Base-by-base conservation (phyloP, 1,140 invertebrate genomes). In the Eurosta solidaginis region DNA sequence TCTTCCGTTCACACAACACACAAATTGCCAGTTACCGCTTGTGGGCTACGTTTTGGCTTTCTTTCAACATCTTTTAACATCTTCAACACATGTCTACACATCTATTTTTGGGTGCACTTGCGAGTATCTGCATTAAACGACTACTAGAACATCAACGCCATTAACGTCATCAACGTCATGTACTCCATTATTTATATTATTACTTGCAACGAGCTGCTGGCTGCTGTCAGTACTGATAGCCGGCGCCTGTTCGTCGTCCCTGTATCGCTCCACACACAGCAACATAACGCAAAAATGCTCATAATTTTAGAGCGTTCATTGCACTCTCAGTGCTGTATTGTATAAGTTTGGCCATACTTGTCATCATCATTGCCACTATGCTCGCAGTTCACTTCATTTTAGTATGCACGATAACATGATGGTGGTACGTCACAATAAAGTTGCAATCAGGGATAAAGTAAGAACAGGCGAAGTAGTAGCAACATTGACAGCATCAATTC, bases 101-200 rank as follows among this genome's bases (percentile, higher is more conserved):
- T 20, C 14, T 20, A 20, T 63, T 5, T 40, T n/a, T 40, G 54
- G 33, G 17, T 63, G 14, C 40, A 29, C 36, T 4, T 68, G 17
- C 20, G n/a, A 2, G 4, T 9, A 20, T 14, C 14, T 14, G 10
- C 10, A 33, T 36, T 29, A 33, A 59, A 33, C 6, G 29, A 29
- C 27, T 33, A 59, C 10, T 6, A 1, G 12, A 25, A n/a, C n/a
- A 36, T 0, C 14, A 36, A 36, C 27, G 29, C 14, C 27, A 17
- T 36, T 17, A 5, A 14, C 54, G 33, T 27, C 36, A 20, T 42
- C 59, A 68, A 33, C 59, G 20, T 42, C n/a, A 22, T 68, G 36
- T 68, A n/a, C n/a, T 68, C 2, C n/a, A 68, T 68, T 68, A 68
- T 68, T 68, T 29, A 68, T 22, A 42, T 25, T 68, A 68, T 33